Conservation (phyloP, 2,888 invertebrate species). For the Trilocha varians region DNA sequence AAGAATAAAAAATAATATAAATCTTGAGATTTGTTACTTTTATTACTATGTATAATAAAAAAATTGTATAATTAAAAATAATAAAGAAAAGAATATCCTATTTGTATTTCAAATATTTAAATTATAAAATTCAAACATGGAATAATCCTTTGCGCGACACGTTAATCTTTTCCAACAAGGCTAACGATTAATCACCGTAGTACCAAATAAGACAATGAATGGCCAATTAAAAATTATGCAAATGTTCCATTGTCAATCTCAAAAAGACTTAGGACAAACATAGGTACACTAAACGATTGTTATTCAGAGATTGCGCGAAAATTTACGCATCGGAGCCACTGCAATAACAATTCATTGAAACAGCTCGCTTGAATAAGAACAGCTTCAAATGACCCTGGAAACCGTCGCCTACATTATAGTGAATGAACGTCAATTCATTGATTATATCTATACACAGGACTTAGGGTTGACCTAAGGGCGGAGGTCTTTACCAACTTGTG, state of each 20-base stretch:
- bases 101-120: no score
- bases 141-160: not conserved
- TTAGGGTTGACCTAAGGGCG: conserved; percentile 56
- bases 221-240: conserved; percentile 14
- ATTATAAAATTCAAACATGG: not conserved
- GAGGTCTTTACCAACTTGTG: conserved; percentile 39
- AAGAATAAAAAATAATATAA: no score
- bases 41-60: no score
- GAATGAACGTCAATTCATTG: conserved; percentile 68
- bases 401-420: conserved; percentile 57
- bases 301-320: conserved; percentile 21
- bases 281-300: conserved; percentile 1
- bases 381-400: conserved; percentile 61
- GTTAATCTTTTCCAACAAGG: not conserved
- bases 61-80: no score
- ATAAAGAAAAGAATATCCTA: no score
- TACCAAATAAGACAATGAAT: not conserved
- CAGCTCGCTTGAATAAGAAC: conserved; percentile 34
- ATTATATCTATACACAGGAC: conserved; percentile 53
- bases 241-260: conserved; percentile 6
- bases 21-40: no score
- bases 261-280: not conserved
- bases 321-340: conserved; percentile 13
- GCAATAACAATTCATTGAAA: conserved; percentile 37
- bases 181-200: not conserved